Evolutionary conservation across 2,113 vertebrate genomes (phyloP).

Genomic region (Argyrosomus japonicus): DNA sequence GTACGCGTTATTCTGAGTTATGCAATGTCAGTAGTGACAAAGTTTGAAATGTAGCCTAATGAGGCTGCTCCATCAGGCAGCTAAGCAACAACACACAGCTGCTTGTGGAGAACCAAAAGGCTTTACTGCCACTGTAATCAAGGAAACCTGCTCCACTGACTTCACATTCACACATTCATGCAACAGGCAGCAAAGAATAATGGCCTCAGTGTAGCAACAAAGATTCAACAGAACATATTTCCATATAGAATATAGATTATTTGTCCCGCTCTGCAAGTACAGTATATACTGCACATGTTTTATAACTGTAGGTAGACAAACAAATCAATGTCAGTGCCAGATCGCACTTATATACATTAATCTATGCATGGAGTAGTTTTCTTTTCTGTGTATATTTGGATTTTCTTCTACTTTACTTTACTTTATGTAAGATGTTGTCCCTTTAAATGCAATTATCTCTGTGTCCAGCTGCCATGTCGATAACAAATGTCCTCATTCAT

Average conservation of each 20-base stretch:
- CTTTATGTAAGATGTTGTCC: not conserved
- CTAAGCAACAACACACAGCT: constrained; percentile 54
- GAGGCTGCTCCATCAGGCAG: constrained; percentile 63
- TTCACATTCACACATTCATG: constrained; percentile 32
- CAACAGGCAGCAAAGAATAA: constrained; percentile 31
- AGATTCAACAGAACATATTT: constrained; percentile 12
- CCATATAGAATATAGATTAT: constrained; percentile 2
- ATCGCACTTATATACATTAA: not conserved
- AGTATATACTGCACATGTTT: not conserved
- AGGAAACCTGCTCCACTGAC: constrained; percentile 33
- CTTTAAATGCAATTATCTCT: constrained; percentile 3
- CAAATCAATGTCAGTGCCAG: not conserved
- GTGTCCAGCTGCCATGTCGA: not conserved
- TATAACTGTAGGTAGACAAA: not conserved
- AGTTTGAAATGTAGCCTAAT: constrained; percentile 72
- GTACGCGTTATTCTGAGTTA: constrained; percentile 54
- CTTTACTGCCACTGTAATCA: constrained; percentile 50
- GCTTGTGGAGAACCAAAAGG: constrained; percentile 45
- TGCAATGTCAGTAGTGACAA: constrained; percentile 67
- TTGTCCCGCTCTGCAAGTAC: not conserved
- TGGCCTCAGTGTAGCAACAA: not conserved
- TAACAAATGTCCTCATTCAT: not conserved
- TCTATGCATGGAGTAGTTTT: not conserved
- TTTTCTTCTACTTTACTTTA: not conserved
- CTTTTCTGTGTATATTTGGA: not conserved